A percentile compares a stretch with the other conserved stretches of the same genome.
These are phyloP conservation scores for Lepidurus packardi DNA, from an alignment of 1,140 invertebrate species.

Conservation along the genomic window DNA sequence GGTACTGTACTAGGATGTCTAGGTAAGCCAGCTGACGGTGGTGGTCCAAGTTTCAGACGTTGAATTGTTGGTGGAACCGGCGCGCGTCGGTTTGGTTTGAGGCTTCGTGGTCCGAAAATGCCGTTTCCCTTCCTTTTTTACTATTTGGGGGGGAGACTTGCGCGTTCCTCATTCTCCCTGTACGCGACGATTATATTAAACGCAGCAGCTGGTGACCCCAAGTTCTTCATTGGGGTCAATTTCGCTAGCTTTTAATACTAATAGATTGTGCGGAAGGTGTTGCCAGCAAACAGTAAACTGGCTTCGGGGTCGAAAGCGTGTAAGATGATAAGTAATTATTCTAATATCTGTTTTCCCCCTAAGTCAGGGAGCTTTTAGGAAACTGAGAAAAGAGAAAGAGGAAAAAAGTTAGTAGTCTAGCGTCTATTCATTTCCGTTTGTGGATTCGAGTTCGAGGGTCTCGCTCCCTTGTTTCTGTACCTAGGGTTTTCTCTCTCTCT, in stretches of 20 bases:
- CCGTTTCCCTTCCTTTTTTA: too few relatives aligned
- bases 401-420: neutral
- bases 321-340: neutral
- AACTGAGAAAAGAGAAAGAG: neutral
- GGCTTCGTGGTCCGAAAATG: too few relatives aligned
- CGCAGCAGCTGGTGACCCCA: too few relatives aligned
- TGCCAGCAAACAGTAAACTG: neutral
- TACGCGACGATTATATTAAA: too few relatives aligned
- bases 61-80: too few relatives aligned
- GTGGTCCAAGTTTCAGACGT: too few relatives aligned
- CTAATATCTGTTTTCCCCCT: neutral
- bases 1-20: too few relatives aligned
- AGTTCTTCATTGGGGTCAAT: too few relatives aligned
- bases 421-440: slow-evolving; percentile 10
- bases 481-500: neutral
- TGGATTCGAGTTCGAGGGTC: neutral
- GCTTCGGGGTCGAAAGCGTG: neutral
- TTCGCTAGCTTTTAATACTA: neutral
- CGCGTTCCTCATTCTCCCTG: too few relatives aligned
- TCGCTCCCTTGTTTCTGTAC: neutral
- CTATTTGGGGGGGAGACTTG: too few relatives aligned
- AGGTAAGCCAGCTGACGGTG: too few relatives aligned
- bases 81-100: too few relatives aligned
- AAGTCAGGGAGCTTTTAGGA: neutral
- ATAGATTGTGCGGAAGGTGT: slow-evolving; percentile 9